Base-by-base conservation (phyloP, 2,888 invertebrate genomes). In the Tineola bisselliella region DNA sequence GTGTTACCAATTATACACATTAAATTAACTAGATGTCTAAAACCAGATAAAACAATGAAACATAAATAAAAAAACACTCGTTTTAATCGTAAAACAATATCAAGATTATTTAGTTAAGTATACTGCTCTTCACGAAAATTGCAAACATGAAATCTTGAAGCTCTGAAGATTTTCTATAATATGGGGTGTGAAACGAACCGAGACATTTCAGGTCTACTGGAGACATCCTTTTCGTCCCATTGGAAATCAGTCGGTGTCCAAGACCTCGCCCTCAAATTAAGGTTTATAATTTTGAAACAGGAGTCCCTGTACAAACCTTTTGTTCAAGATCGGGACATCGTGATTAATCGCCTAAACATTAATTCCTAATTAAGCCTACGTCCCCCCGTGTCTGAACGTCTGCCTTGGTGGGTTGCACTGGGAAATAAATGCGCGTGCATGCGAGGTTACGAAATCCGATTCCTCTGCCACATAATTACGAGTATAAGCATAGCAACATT, bases 341-440 rank as follows among this genome's bases (percentile, higher is more conserved):
- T 86, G 84, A 87, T 87, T 84, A 86, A 87, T 86, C 78, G 86
- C 74, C 77, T 74, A 74, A 73, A 79, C 79, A 84, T 86, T 86
- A 86, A 82, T 87, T 83, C 78, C 84, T 81, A 86, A 87, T 86
- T 86, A 84, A 84, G 79, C 79, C 73, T 75, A 80, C 79, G 77
- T 81, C 79, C 80, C 79, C 83, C 81, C 76, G 68, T 54, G 54
- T 25, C 48, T 8, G 48, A 48, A 18, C 48, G 15, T 48, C 48
- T 69, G 44, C 19, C 18, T 52, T 19, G n/a, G 58, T 19, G 33
- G 31, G 30, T 54, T 54, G 54, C 54, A 25, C 10, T 38, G 58
- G 10, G 13, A 15, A 58, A 58, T 33, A 19, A 58, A 58, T 58
- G 58, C 33, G 33, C 30, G 33, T 58, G 58, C 58, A 58, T 30